Percentiles rank a stretch among this genome's conserved stretches.
Conservation (phyloP, 2,888 invertebrate species). For the Blastobasis lacticolella region DNA sequence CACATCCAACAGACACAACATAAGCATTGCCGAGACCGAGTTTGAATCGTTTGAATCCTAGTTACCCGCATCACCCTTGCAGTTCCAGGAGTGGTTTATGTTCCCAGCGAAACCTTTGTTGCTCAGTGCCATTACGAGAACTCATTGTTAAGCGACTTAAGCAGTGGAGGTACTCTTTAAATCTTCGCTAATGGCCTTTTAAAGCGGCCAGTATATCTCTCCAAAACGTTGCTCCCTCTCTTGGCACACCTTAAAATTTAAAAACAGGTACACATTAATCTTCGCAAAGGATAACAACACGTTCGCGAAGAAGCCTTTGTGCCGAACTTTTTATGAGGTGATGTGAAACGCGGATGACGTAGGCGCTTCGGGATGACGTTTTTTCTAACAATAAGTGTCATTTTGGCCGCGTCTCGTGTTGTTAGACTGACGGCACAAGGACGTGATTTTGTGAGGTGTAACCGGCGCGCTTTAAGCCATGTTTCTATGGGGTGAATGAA, state of each 20-base stretch:
- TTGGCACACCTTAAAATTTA: slow-evolving; percentile 41
- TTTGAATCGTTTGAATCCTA: no score
- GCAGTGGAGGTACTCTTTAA: slow-evolving; percentile 54
- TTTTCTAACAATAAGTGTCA: neutral
- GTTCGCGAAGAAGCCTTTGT: neutral
- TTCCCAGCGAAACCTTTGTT: slow-evolving; percentile 27
- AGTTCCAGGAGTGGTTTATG: slow-evolving; percentile 13
- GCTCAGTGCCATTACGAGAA: slow-evolving; percentile 45
- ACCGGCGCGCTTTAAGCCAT: no score
- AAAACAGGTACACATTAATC: slow-evolving; percentile 11
- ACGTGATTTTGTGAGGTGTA: no score
- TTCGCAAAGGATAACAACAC: slow-evolving; percentile 1
- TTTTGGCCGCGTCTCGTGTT: no score
- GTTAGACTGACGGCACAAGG: no score
- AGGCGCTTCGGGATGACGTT: neutral
- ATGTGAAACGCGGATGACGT: neutral
- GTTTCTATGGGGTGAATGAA: no score
- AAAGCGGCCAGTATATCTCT: slow-evolving; percentile 54
- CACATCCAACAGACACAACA: no score
- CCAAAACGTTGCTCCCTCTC: slow-evolving; percentile 38
- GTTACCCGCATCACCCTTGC: neutral
- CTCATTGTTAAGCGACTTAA: slow-evolving; percentile 57
- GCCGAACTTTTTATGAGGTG: neutral
- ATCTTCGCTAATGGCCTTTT: slow-evolving; percentile 63
- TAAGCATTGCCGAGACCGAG: no score